Evolutionary conservation across 2,888 invertebrate species (phyloP).

Genomic region (Nebria salina): DNA sequence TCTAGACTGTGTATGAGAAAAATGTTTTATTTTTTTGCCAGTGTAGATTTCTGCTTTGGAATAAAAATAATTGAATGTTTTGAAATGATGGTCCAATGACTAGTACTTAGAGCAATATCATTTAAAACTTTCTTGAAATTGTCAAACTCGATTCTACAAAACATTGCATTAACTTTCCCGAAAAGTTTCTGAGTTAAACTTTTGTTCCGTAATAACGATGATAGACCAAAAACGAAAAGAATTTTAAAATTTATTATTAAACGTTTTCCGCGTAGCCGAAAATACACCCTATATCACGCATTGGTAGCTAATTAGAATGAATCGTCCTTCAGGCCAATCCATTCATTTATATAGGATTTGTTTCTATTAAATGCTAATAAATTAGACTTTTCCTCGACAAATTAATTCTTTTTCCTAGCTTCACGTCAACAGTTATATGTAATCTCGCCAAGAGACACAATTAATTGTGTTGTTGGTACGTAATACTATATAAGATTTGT

Average conservation of each 20-base stretch:
- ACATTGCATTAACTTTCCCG: neutral
- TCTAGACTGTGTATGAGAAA: too few relatives aligned
- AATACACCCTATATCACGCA: neutral
- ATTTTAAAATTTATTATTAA: neutral
- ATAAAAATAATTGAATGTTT: neutral
- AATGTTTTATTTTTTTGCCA: neutral
- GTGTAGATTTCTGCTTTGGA: neutral
- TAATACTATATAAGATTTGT: neutral
- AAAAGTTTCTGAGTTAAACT: neutral
- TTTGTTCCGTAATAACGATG: neutral
- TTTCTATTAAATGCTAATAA: neutral
- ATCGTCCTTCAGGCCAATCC: neutral
- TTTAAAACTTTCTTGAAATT: neutral
- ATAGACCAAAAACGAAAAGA: neutral
- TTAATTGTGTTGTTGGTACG: neutral
- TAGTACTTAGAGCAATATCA: neutral
- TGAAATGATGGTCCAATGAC: neutral
- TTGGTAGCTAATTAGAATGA: neutral
- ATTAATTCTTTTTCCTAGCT: neutral
- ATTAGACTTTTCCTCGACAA: neutral
- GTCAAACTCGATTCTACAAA: neutral
- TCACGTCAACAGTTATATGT: neutral
- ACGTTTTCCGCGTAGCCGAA: neutral
- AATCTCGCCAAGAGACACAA: neutral
- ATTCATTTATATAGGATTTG: neutral